A percentile compares a stretch with the other conserved stretches of the same genome.
Conservation (phyloP, 2,888 invertebrate genomes). For the Drosophila monieri region DNA sequence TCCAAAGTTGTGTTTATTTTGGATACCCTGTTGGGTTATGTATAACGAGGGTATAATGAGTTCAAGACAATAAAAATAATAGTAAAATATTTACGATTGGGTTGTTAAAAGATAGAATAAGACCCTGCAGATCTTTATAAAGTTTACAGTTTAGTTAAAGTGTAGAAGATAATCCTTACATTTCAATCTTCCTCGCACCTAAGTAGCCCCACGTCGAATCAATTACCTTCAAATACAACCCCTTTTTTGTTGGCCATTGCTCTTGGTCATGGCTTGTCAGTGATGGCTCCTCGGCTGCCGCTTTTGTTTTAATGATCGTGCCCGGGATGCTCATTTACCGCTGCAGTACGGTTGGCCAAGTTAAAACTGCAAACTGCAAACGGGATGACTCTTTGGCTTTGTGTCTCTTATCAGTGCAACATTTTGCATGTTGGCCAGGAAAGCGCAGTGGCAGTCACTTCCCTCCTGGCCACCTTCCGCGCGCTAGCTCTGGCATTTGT, state of each 20-base stretch:
- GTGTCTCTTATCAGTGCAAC: constrained; percentile 79
- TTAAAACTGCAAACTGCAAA: constrained; percentile 39
- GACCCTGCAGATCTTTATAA: no score
- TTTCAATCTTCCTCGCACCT: no score
- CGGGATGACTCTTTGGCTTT: constrained; percentile 75
- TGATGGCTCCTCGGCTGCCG: constrained; percentile 69
- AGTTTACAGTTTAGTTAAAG: no score
- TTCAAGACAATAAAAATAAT: neutral
- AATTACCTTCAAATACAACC: neutral
- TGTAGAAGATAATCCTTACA: no score
- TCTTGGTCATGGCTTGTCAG: constrained; percentile 78
- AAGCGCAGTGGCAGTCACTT: constrained; percentile 23
- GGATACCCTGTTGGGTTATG: constrained; percentile 3
- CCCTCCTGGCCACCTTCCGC: constrained; percentile 20
- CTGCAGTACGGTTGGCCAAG: constrained; percentile 48
- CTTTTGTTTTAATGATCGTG: constrained; percentile 83
- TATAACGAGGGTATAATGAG: neutral
- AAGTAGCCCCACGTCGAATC: neutral
- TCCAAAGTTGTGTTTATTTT: constrained; percentile 31
- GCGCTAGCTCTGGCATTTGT: constrained; percentile 68
- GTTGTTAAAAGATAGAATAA: no score
- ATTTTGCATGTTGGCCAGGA: constrained; percentile 73
- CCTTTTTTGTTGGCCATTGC: constrained; percentile 32
- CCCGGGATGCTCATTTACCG: constrained; percentile 56
- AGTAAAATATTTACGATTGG: no score